A percentile compares a stretch with the other conserved stretches of the same genome.
phyloP scores from a whole-genome alignment of 35 echinoderm and acorn worm genomes.

The Patiria miniata region DNA sequence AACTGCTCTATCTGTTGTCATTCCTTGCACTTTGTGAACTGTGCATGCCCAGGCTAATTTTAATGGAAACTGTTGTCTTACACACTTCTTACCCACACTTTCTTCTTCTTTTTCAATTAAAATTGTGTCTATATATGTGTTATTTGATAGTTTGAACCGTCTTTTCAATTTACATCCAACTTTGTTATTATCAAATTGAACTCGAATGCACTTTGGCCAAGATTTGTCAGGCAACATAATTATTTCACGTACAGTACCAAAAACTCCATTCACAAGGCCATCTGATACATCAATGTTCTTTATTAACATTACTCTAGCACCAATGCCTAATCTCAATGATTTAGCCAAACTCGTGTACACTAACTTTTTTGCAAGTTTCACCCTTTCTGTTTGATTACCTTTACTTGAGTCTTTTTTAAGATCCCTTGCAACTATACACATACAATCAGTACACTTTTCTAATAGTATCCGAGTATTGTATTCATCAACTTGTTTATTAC shows the following conservation, averaged over 20 bases:
- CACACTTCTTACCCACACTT: too few species aligned
- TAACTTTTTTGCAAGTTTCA: constrained; percentile 4
- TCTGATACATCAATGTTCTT: constrained; percentile 53
- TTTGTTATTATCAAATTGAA: too few species aligned
- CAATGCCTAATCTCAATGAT: constrained; percentile 30
- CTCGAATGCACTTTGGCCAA: constrained; percentile 44
- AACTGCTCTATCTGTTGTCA: too few species aligned
- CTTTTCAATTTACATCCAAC: constrained; percentile 23
- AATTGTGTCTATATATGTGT: not conserved
- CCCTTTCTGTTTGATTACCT: not conserved
- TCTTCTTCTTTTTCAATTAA: constrained; percentile 27
- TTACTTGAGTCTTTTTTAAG: not conserved
- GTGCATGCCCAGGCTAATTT: too few species aligned
- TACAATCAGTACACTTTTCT: constrained; percentile 34
- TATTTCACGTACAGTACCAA: too few species aligned
- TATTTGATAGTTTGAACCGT: not conserved
- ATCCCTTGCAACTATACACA: constrained; percentile 35
- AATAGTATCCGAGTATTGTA: constrained; percentile 36
- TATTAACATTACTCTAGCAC: too few species aligned
- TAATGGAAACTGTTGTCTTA: constrained; percentile 38
- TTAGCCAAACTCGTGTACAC: not conserved
- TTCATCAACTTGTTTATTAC: constrained; percentile 52
- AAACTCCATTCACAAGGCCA: constrained; percentile 45
- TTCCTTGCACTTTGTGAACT: too few species aligned
- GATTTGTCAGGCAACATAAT: not conserved